Evolutionary conservation across 1,140 invertebrate species (phyloP).

Genomic region (Kradibia gibbosae): DNA sequence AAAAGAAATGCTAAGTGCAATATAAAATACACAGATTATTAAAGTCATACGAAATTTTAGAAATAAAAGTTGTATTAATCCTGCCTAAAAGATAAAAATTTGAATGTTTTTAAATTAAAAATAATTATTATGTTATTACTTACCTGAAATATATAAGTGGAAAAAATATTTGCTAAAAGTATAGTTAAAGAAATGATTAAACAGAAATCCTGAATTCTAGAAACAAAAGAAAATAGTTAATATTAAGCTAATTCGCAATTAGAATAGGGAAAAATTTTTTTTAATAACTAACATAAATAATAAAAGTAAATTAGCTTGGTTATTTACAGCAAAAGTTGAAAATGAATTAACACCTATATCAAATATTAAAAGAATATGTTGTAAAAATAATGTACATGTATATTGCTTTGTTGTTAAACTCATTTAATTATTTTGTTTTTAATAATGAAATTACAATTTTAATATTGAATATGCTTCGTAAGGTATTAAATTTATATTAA

Average conservation of each 20-base stretch:
- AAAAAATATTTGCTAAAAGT: conserved; percentile 79
- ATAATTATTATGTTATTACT: conserved; percentile 49
- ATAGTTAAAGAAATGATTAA: conserved; percentile 78
- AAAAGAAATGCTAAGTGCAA: conserved; percentile 74
- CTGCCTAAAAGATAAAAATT: conserved; percentile 71
- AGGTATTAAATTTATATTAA: neutral
- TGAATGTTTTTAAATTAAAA: conserved; percentile 14
- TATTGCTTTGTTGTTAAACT: conserved; percentile 66
- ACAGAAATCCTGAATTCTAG: conserved; percentile 80
- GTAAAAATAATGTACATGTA: conserved; percentile 61
- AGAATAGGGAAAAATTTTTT: conserved; percentile 10
- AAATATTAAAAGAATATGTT: conserved; percentile 65
- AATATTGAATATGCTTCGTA: neutral
- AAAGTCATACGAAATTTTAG: conserved; percentile 76
- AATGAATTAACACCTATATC: conserved; percentile 69
- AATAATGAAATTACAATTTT: too few relatives aligned
- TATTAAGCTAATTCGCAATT: neutral
- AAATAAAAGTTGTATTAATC: conserved; percentile 79
- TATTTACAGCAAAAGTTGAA: conserved; percentile 61
- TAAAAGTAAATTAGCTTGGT: conserved; percentile 64
- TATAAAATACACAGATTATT: conserved; percentile 74
- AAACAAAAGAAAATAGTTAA: conserved; percentile 58
- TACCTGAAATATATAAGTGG: conserved; percentile 84
- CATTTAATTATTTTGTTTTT: conserved; percentile 56
- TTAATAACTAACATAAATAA: conserved; percentile 66